Evolutionary conservation across 2,888 invertebrate species (phyloP), one percentile per base, ranked within the genome.

Genomic region (Sphecodes monilicornis): DNA sequence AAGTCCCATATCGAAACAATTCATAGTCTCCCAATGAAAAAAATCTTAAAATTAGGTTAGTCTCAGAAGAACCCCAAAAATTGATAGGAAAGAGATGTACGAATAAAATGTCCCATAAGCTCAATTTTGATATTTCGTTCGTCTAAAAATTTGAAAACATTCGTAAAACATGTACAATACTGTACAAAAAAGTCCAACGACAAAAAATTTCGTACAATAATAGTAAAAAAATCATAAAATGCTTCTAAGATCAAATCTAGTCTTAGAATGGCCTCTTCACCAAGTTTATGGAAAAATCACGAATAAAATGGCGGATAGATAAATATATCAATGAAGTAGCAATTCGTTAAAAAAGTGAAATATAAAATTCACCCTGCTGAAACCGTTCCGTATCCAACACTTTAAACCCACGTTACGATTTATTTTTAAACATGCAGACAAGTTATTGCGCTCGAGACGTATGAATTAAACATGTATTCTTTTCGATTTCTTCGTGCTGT

Each of bases 401-500:
- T 46, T 46, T 4, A 18, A 26, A 16, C 18, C 29, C 60, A 6
- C 60, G 29, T 16, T 60, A 8, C 29, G 29, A 60, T 60, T 60
- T 60, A 60, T 60, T 32, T 29, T 32, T 32, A 60, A 60, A 32
- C 60, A 29, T 29, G 29, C 60, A 6, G 29, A 29, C 16, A 26
- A 60, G 60, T 60, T 60, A 60, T 18, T 1, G 60, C 29, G 29
- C 6, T 18, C 60, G 29, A 18, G 60, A 60, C 18, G 16, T 32
- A 60, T 60, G 60, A 60, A 60, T 43, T 54, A 54, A 54, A 46
- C 54, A 32, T 54, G 32, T 39, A 36, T 57, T 36, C 29, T 60
- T 60, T 60, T 60, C 60, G 60, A 60, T 60, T 60, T 60, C 60
- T 60, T 32, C 60, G 60, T 6, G 16, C 60, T 6, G 60, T 29